Evolutionary conservation across 1,140 invertebrate genomes (phyloP).

Genomic region (Hycleus phaleratus): DNA sequence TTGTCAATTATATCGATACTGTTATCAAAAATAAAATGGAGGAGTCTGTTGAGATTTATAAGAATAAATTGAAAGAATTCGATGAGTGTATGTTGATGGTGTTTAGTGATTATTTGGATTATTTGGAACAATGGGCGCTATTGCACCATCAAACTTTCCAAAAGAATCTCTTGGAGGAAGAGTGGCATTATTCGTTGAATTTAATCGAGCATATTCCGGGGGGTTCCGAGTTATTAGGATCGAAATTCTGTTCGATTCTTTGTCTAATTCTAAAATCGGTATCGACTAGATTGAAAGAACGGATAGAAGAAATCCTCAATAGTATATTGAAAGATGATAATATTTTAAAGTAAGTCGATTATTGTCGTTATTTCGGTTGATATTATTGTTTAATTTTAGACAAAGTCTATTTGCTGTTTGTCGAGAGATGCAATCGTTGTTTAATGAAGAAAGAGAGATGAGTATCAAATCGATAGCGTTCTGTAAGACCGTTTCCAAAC

Average conservation of each 20-base stretch:
- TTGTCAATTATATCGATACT: constrained; percentile 58
- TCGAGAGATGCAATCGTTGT: constrained; percentile 68
- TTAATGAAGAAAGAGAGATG: constrained; percentile 70
- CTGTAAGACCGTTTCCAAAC: constrained; percentile 62
- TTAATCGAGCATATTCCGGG: constrained; percentile 62
- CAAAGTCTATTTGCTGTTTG: constrained; percentile 62
- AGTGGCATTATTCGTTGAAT: constrained; percentile 68
- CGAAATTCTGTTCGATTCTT: constrained; percentile 56
- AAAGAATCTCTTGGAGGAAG: constrained; percentile 71
- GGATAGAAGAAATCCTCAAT: constrained; percentile 44
- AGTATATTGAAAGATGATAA: constrained; percentile 25
- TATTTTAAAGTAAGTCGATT: constrained; percentile 31
- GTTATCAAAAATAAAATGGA: constrained; percentile 42
- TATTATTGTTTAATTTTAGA: constrained; percentile 25
- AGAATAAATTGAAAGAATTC: constrained; percentile 55
- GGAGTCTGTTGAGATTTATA: constrained; percentile 41
- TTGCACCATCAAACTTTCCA: constrained; percentile 61
- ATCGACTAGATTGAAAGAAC: constrained; percentile 46
- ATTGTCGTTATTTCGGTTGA: neutral
- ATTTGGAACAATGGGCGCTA: constrained; percentile 64
- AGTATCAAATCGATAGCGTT: constrained; percentile 71
- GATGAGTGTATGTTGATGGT: constrained; percentile 63
- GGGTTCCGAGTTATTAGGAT: constrained; percentile 54
- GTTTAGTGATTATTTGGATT: constrained; percentile 61
- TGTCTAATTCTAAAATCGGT: constrained; percentile 43